Evolutionary conservation across 1,140 invertebrate species (phyloP).

Genomic region (Apis laboriosa): DNA sequence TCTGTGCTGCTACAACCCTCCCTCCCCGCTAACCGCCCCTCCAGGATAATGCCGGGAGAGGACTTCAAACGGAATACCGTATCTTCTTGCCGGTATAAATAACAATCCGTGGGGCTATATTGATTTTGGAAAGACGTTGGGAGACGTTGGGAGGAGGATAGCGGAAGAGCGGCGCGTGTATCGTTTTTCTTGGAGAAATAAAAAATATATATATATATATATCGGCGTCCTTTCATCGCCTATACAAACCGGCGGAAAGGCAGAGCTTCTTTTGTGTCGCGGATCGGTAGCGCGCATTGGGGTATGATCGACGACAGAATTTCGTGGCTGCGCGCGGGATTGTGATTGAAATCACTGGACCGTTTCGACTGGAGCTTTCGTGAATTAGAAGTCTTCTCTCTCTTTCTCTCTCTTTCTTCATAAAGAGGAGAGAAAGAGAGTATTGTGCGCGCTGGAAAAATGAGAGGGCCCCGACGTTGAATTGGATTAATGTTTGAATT

Average conservation of each 20-base stretch:
- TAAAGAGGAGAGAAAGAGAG: background rate
- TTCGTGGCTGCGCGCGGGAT: conserved; percentile 26
- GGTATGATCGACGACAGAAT: conserved; percentile 39
- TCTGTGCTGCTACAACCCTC: conserved; percentile 25
- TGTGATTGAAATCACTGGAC: conserved; percentile 40
- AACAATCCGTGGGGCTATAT: conserved; percentile 62
- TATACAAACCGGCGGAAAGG: background rate
- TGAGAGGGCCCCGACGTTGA: background rate
- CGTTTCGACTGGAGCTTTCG: background rate
- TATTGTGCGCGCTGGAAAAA: conserved; percentile 19
- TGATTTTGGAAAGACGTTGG: conserved; percentile 56
- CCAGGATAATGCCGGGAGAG: conserved; percentile 59
- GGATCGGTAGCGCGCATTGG: conserved; percentile 24
- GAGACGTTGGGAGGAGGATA: conserved; percentile 8
- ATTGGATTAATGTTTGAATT: conserved; percentile 15
- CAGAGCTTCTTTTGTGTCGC: conserved; percentile 26
- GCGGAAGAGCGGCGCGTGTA: conserved; percentile 21
- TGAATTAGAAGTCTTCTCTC: conserved; percentile 24
- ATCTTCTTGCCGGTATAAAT: conserved; percentile 59
- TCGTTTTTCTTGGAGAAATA: conserved; percentile 16
- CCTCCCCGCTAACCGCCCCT: conserved; percentile 50
- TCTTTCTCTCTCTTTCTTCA: background rate
- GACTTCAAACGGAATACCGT: conserved; percentile 66
- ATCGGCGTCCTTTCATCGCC: background rate
- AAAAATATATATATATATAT: too few species aligned